A percentile compares a stretch with the other conserved stretches of the same genome.
These are phyloP conservation scores for Agrotis clavis DNA, from an alignment of 2,888 invertebrate species.

Conservation along the genomic window DNA sequence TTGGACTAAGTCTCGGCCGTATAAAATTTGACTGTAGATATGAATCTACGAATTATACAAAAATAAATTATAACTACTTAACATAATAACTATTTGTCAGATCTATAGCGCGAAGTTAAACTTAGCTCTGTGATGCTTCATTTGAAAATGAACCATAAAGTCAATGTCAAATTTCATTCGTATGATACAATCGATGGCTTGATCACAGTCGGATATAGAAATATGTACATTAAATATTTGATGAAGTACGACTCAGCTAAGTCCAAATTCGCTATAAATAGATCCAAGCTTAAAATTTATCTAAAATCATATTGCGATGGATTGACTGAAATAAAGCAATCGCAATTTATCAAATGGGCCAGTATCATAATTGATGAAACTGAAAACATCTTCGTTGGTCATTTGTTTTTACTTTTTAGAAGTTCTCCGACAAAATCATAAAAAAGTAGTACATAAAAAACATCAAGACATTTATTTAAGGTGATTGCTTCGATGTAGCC, in stretches of 20 bases:
- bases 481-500: too few species aligned
- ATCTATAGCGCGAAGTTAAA: too few species aligned
- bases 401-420: neutral
- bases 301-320: neutral
- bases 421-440: neutral
- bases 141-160: too few species aligned
- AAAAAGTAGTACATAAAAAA: neutral
- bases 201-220: too few species aligned
- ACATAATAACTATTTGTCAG: neutral
- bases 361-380: neutral
- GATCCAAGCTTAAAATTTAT: too few species aligned
- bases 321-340: neutral
- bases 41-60: conserved; percentile 30
- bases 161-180: too few species aligned
- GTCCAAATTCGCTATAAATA: too few species aligned
- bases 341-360: neutral
- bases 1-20: conserved; percentile 61
- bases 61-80: conserved; percentile 44
- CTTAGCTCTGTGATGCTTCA: too few species aligned
- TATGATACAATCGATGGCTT: too few species aligned
- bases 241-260: too few species aligned
- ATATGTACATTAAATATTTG: too few species aligned
- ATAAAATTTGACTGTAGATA: conserved; percentile 38
- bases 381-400: neutral
- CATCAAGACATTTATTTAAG: neutral